Base-by-base conservation (phyloP, 2,113 vertebrate genomes). In the Anas platyrhynchos region DNA sequence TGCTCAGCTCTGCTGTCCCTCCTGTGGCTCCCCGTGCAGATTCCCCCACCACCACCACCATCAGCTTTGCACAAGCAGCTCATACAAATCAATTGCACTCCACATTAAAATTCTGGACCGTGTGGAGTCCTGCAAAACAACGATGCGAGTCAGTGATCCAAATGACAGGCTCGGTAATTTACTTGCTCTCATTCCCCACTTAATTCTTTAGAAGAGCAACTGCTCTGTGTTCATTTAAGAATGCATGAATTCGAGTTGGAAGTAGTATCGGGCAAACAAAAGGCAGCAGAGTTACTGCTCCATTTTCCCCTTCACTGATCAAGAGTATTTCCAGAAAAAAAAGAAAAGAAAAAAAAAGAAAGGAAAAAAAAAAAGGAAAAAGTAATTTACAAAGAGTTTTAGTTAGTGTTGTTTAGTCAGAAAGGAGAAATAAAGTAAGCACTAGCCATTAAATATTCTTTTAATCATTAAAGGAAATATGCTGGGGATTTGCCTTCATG, bases 141-240 rank as follows among this genome's bases (percentile, higher is more conserved):
- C 8, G 83, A 97, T 88, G 74, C 4, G 21, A 98, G 89, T 97
- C 96, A 97, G 65, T 97, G 97, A 97, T 93, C 93, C 96, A 96
- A 84, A 78, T 95, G 96, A 97, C 96, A 96, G 88, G 55, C 41
- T 94, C 31, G 20, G 89, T 96, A 96, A 98, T 97, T 97, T 95
- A 90, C 94, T 97, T 94, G 79, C 94, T 94, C 88, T 97, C 95
- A 88, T 97, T 96, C 95, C 88, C 94, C 89, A 90, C 93, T 97
- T 96, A 95, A 95, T 97, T 97, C 96, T 96, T 96, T 86, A 93
- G 93, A 94, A 91, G 91, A 96, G 91, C 94, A 91, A 94, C 93
- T 93, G 89, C 74, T 95, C 78, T 63, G 20, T 93, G 94, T 91
- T 97, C 86, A 73, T 67, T 96, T 95, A 94, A 90, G 95, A 97